Percentiles rank a stretch among this genome's conserved stretches.
Evolutionary conservation across 2,797 vertebrate genomes (phyloP).

Genomic region (Chromis chromis): DNA sequence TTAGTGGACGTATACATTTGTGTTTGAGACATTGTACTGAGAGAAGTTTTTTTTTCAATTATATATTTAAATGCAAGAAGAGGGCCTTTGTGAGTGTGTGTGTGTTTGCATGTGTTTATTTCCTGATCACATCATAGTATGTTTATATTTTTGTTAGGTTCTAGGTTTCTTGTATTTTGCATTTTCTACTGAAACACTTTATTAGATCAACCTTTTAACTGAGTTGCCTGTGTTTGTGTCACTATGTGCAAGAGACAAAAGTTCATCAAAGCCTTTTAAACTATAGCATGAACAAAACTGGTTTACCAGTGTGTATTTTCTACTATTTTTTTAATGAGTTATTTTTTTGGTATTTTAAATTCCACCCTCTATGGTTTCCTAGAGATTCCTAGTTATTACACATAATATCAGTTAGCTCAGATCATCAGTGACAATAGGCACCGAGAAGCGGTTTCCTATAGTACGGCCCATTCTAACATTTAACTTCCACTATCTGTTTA

Average conservation of each 20-base stretch:
- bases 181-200: background rate
- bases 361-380: too few species aligned
- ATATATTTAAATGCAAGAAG: background rate
- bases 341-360: too few species aligned
- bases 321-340: background rate
- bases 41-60: background rate
- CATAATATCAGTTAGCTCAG: background rate
- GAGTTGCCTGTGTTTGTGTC: background rate
- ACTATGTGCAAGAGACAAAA: too few species aligned
- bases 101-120: background rate
- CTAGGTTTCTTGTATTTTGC: background rate
- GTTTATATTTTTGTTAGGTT: background rate
- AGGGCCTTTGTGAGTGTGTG: background rate
- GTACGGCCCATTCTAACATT: background rate
- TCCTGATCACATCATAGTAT: background rate
- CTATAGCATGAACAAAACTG: too few species aligned
- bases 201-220: constrained; percentile 4
- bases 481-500: background rate
- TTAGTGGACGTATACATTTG: constrained; percentile 21
- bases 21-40: constrained; percentile 13
- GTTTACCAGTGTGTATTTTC: background rate
- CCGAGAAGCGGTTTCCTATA: background rate
- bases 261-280: too few species aligned
- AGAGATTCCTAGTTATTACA: background rate
- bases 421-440: too few species aligned